Evolutionary conservation across 2,797 vertebrate species (phyloP).

Genomic region (Poeciliopsis turneri): DNA sequence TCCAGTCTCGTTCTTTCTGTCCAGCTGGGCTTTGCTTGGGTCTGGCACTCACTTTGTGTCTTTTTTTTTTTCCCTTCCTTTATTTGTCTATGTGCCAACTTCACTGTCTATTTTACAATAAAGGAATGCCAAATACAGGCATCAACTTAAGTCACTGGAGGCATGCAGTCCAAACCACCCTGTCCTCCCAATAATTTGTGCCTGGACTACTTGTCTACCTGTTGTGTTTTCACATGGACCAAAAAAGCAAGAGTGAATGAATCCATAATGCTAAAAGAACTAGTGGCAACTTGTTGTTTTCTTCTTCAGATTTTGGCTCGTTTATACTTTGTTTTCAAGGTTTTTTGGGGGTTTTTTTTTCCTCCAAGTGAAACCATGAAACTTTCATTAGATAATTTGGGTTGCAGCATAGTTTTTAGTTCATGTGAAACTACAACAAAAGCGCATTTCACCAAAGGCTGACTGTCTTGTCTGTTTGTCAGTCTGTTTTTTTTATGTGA

Average conservation of each 20-base stretch:
- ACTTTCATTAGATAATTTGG: conserved; percentile 32
- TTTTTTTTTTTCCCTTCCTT: conserved; percentile 29
- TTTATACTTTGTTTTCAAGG: background rate
- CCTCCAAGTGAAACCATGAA: background rate
- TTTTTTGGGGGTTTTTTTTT: accelerated
- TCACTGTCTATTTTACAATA: conserved; percentile 78
- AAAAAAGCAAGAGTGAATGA: background rate
- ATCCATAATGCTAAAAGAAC: background rate
- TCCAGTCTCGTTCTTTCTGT: conserved; percentile 69
- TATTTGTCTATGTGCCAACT: conserved; percentile 32
- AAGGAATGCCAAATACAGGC: conserved; percentile 89
- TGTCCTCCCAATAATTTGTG: conserved; percentile 91
- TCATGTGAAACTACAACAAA: conserved; percentile 99
- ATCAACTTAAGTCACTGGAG: conserved; percentile 89
- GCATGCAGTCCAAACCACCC: conserved; percentile 44
- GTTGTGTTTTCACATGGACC: conserved; percentile 80
- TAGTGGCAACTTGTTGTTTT: background rate
- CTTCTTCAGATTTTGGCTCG: background rate
- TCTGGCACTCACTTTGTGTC: conserved; percentile 30
- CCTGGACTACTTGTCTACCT: conserved; percentile 61
- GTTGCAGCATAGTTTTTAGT: conserved; percentile 67
- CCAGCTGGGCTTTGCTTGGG: conserved; percentile 89
- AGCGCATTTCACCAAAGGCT: conserved; percentile 92
- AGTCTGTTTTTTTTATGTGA: conserved; percentile 68
- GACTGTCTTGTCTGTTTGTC: conserved; percentile 86